Percentiles rank a stretch among this genome's conserved stretches.
These are phyloP conservation scores for Myrmecophaga tridactyla DNA, from an alignment of 2,113 vertebrate species.

Conservation along the genomic window DNA sequence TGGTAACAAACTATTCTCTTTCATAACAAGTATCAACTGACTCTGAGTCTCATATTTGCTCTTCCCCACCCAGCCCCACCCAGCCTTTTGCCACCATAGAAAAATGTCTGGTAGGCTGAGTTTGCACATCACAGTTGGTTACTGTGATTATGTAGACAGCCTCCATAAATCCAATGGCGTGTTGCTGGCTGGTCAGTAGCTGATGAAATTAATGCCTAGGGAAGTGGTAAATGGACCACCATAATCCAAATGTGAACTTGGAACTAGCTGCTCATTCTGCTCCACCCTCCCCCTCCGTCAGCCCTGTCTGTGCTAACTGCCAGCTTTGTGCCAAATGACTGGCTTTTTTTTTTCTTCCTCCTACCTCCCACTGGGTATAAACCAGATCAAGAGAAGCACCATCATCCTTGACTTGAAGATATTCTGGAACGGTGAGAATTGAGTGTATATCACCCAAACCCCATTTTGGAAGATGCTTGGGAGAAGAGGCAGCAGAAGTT, in stretches of 20 bases:
- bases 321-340: not conserved
- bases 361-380: not conserved
- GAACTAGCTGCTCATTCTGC: not conserved
- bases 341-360: not conserved
- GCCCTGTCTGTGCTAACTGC: not conserved
- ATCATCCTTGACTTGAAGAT: not conserved
- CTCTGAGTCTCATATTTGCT: conserved; percentile 21
- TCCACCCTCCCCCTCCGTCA: not conserved
- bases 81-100: conserved; percentile 22
- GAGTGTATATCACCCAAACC: not conserved
- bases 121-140: conserved; percentile 38
- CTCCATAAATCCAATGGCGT: conserved; percentile 2
- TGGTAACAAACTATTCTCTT: conserved; percentile 7
- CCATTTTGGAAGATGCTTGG: not conserved
- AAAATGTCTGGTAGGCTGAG: not conserved
- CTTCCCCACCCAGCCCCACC: no score
- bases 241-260: not conserved
- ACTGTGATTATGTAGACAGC: not conserved
- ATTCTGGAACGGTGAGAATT: not conserved
- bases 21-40: conserved; percentile 1
- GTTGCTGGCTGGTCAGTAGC: conserved; percentile 32
- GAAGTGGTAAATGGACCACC: conserved; percentile 26
- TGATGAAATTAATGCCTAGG: conserved; percentile 33
- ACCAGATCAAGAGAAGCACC: not conserved
- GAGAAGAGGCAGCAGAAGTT: not conserved